Evolutionary conservation across 2,888 invertebrate genomes (phyloP), one percentile per base, ranked within the genome.

Genomic region (Lasioglossum morio): DNA sequence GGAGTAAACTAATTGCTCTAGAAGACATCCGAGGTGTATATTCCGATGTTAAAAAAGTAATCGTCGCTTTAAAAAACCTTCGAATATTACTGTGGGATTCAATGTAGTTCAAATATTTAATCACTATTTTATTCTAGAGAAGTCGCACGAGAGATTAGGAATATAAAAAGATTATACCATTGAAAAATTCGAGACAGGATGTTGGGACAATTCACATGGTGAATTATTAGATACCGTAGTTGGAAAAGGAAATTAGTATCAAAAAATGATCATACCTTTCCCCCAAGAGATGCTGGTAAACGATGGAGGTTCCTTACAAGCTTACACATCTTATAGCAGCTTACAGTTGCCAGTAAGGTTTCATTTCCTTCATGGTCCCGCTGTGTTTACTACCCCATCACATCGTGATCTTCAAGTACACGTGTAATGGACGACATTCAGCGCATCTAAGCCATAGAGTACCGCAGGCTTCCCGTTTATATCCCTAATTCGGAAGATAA

Each of bases 391-490:
- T 69, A 23, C 19, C 34, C 10, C 34, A 69, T 69, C 34, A 19
- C 66, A 34, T 69, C 66, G 34, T 69, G 19, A 69, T 37, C 66
- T 69, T 37, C 66, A 19, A 69, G 57, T 57, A 40, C 73, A 37
- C 53, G 63, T 63, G 63, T 63, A 30, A 48, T 34, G 73, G 46
- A 73, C 73, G 34, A 53, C 23, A 23, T n/a, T 30, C 16, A 37
- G 2, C 74, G 57, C 14, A 4, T 37, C 57, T 27, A 34, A 34
- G 63, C 63, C 63, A 16, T 30, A 30, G 63, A 63, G 16, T 30
- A 30, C 16, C 30, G 27, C 63, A 27, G 63, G 63, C 30, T 63
- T 30, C 16, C 16, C 14, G 30, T 63, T 30, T 63, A 63, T 30
- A 30, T 7, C 30, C 40, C 57, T 37, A 57, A 57, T 60, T 34